A percentile compares a stretch with the other conserved stretches of the same genome.
Conservation (phyloP, 2,888 invertebrate species). For the Andrena camellia region DNA sequence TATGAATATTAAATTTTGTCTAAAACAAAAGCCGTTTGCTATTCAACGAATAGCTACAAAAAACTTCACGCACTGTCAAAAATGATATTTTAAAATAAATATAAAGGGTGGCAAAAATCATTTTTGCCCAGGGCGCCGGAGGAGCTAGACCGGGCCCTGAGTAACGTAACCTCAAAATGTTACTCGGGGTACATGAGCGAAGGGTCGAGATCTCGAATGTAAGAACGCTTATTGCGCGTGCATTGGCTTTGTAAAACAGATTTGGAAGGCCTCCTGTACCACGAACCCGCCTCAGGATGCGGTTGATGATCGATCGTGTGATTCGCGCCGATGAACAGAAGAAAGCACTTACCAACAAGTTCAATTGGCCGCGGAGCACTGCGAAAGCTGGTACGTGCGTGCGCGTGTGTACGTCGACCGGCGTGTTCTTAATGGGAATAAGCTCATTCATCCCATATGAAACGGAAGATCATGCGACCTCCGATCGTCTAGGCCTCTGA, state of each 20-base stretch:
- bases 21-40: no score
- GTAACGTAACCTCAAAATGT: neutral
- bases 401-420: constrained; percentile 39
- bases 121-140: no score
- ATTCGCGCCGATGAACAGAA: constrained; percentile 60
- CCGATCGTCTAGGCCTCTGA: constrained; percentile 73
- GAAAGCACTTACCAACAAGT: constrained; percentile 67
- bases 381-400: constrained; percentile 55
- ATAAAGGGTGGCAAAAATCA: no score
- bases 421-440: constrained; percentile 75
- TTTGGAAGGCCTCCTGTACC: neutral
- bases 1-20: no score
- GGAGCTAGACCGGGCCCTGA: no score
- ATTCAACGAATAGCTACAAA: no score
- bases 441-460: constrained; percentile 78
- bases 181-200: neutral
- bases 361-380: constrained; percentile 68
- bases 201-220: neutral
- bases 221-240: no score
- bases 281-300: constrained; percentile 43
- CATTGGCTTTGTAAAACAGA: neutral
- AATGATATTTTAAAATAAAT: no score
- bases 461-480: constrained; percentile 76
- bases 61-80: no score
- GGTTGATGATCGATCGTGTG: constrained; percentile 64